Base-by-base conservation (phyloP, 1,140 invertebrate genomes). In the Rhynchophorus ferrugineus region DNA sequence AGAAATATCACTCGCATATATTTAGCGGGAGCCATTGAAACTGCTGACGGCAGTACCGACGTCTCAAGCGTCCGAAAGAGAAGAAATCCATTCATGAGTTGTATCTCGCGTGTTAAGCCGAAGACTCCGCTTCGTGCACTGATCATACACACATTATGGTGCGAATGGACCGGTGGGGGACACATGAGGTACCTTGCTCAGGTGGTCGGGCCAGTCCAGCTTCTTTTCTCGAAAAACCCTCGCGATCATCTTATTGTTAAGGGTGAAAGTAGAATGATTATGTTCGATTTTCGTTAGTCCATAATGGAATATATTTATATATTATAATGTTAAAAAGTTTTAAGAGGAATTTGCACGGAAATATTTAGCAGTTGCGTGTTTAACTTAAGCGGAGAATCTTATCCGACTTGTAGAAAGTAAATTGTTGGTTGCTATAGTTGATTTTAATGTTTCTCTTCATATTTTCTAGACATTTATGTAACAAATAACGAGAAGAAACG, bases 101-200 rank as follows among this genome's bases (percentile, higher is more conserved):
- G 35, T 42, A 36, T 35, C 46, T 61, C 65, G 65, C 61, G 65
- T 66, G 64, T 60, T 64, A 48, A 63, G 58, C 58, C 61, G 56
- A 62, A 68, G 67, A 67, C 59, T 59, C 60, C 66, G 65, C 57
- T 68, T 66, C 65, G 68, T 68, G 61, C 65, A 69, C 68, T 69
- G 68, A 69, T 65, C 68, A 68, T 67, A 65, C 61, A 66, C 64
- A 65, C 65, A 66, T 67, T 66, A 68, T 61, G 65, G 64, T 66
- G 67, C 66, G 65, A 68, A 65, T 65, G 63, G 64, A 56, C 62
- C 61, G 62, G 63, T 61, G 64, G 63, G 67, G 67, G 64, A 56
- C 57, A 63, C 57, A 63, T 67, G 60, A 63, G 65, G 62, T 66
- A 63, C 58, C 56, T 64, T 64, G 60, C 62, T 54, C 43, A 60